These are phyloP conservation scores for Nemotelus pantherinus DNA, from an alignment of 2,888 invertebrate species.

Conservation along the genomic window DNA sequence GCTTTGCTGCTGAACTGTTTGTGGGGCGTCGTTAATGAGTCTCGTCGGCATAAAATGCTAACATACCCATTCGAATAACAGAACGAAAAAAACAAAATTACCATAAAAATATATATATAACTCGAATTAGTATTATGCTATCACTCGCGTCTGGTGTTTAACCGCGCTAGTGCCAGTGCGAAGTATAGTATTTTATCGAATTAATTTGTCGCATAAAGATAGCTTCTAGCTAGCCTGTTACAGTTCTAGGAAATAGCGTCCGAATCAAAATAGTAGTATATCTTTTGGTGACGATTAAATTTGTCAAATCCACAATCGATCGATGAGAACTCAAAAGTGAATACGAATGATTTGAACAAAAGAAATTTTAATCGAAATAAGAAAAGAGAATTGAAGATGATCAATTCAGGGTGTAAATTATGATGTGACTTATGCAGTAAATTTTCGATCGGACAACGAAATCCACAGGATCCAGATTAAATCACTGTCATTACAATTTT, in stretches of 20 bases:
- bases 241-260: neutral
- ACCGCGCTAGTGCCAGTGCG: slow-evolving; percentile 18
- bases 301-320: neutral
- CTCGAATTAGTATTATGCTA: slow-evolving; percentile 32
- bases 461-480: neutral
- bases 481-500: neutral
- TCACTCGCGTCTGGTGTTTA: slow-evolving; percentile 39
- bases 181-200: neutral
- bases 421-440: neutral
- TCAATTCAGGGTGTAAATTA: neutral
- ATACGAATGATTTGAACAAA: neutral
- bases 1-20: neutral
- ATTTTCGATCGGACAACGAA: neutral
- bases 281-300: neutral
- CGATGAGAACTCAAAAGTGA: neutral
- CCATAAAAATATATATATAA: slow-evolving; percentile 20
- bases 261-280: too few species aligned
- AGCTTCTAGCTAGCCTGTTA: neutral
- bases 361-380: neutral
- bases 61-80: neutral
- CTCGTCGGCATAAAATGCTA: slow-evolving; percentile 2
- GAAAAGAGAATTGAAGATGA: neutral
- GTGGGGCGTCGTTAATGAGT: slow-evolving; percentile 27
- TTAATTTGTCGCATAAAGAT: neutral
- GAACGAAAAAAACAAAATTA: slow-evolving; percentile 27